Base-by-base conservation (phyloP, 2,113 vertebrate species). In the Corydoras maculifer region DNA sequence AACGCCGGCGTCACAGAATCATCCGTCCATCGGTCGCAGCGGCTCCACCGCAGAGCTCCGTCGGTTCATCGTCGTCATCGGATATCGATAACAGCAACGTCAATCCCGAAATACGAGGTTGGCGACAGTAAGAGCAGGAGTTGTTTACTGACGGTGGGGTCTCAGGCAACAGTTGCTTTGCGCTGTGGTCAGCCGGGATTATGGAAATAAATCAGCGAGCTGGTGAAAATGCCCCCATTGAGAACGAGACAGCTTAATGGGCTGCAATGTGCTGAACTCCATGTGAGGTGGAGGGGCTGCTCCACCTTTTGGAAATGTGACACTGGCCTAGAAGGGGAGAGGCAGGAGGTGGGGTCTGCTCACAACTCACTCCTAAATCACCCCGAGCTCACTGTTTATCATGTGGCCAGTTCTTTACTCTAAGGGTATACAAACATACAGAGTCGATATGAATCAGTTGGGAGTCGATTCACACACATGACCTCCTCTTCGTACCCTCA, bases 171-270 rank as follows among this genome's bases (percentile, higher is more conserved):
- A 57, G 66, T 68, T 69, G 68, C 48, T 68, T 61, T 59, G 25
- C 59, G 72, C 73, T 73, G 30, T 64, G 72, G 65, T 64, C 65
- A 58, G 65, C 69, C 72, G 72, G 79, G 84, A 85, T 81, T 59
- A 54, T 14, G 35, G 61, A 77, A 9, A 83, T 88, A 88, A 88
- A 87, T 88, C 83, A 87, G 79, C 77, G 71, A 60, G 6, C 2
- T 29, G 73, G 79, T 70, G 66, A 15, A 81, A 75, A 85, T 82
- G 80, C 76, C 58, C 72, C 80, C 76, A 84, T 84, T 84, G 82
- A 87, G 73, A 74, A 65, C 53, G 54, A 51, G 86, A 85, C 86
- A 87, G 78, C 81, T 87, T 87, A 87, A 88, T 79, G 80, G 79
- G 72, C 75, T 60, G 78, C 77, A 85, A 84, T 82, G 84, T 75